Evolutionary conservation across 2,888 invertebrate species (phyloP), one percentile per base, ranked within the genome.

Genomic region (Abrostola tripartita): DNA sequence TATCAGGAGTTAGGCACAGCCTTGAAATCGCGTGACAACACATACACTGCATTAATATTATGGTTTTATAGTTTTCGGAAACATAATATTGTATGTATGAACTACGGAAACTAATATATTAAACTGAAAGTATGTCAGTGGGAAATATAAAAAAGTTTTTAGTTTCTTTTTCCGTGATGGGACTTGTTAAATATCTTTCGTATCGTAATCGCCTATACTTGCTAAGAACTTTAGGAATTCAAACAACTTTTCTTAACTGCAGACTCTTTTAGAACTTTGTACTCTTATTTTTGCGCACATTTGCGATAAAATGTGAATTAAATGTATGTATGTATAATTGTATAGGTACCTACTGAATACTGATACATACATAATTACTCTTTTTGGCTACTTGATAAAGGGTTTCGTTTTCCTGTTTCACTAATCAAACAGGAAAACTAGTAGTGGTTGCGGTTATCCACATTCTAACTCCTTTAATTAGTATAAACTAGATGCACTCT

Each of bases 1-100:
- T 1, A 24, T 24, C 7, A 55, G 9, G 24, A 66, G 62, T 65
- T 65, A 65, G 40, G 44, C 50, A 68, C 58, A 61, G 61, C 44
- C n/a, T 61, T n/a, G 14, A 12, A 65, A 65, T 63, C 42, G 51
- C 58, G 58, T 55, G 60, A 63, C 62, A 67, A 47, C 50, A 62
- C 56, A 54, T 54, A 8, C 44, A 52, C 50, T 61, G 40, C 52
- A 41, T 60, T 54, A 44, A 60, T 56, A 59, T 55, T 41, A 38
- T 14, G 35, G 52, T 58, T 52, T 55, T 42, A 58, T 7, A 61
- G 51, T 44, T 69, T 61, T 41, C 10, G 49, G 52, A 58, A 66
- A 40, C 44, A 60, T 49, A 24, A 70, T 9, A 47, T 54, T 6
- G 7, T 40, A 37, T 52, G 7, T 36, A 41, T 52, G 10, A 14